Evolutionary conservation across 1,140 invertebrate genomes (phyloP), one percentile per base, ranked within the genome.

Genomic region (Argopecten irradians): DNA sequence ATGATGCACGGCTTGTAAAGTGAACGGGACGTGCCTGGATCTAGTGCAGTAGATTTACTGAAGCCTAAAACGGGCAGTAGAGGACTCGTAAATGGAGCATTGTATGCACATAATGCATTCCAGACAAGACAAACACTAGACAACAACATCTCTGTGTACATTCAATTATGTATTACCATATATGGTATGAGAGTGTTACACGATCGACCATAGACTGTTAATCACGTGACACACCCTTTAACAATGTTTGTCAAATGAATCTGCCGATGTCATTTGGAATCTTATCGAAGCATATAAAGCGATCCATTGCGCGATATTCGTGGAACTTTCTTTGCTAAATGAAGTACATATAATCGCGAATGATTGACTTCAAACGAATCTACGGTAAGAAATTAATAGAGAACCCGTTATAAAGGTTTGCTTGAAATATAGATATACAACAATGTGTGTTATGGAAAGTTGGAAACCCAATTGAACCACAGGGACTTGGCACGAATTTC

Each of bases 141-240:
- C 7, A 71, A 28, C 7, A 71, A 71, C 55, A 28, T 71, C 55
- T 71, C 28, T 28, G 55, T 71, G 22, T 71, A 71, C 22, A 71
- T 28, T 71, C 55, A 71, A 71, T 71, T 71, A 71, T 71, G n/a
- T n/a, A 46, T 46, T 46, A 46, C 43, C 43, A 46, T 46, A 46
- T 46, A 19, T 46, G 43, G 43, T 16, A 11, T 46, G 22, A 46
- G 43, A n/a, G 43, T 46, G 43, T 46, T 16, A 11, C 2, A 46
- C 22, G 43, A 46, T 46, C n/a, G 28, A 13, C 55, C 8, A n/a
- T 11, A 55, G 16, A 55, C 43, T 8, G 14, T 19, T 22, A 55
- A 55, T 55, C 43, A 11, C 16, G 22, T 8, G 43, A 3, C 16
- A 19, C 43, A 55, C 22, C 16, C 14, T 19, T 19, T 55, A 55